A percentile compares a stretch with the other conserved stretches of the same genome.
These are phyloP conservation scores for Micromesistius poutassou DNA, from an alignment of 2,797 vertebrate genomes.

Conservation along the genomic window DNA sequence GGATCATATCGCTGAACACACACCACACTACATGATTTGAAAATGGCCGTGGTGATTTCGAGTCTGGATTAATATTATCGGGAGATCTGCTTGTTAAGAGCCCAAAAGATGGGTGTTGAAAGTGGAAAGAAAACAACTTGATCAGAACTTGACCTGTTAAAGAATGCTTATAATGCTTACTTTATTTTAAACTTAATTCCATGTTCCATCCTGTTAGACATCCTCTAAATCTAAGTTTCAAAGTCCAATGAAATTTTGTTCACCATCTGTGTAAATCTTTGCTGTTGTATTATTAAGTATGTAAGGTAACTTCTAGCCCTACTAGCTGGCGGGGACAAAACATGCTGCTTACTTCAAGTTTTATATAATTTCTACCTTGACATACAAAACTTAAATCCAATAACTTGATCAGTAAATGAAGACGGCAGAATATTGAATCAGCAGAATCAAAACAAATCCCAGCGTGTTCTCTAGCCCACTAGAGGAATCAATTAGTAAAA, in stretches of 20 bases:
- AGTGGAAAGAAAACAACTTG: too few relatives aligned
- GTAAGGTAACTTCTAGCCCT: not conserved
- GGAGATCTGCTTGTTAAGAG: too few relatives aligned
- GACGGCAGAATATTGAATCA: constrained; percentile 38
- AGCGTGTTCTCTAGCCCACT: constrained; percentile 39
- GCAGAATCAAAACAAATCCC: constrained; percentile 49
- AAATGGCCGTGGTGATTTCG: too few relatives aligned
- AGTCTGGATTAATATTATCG: too few relatives aligned
- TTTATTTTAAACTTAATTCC: not conserved
- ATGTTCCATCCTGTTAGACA: not conserved
- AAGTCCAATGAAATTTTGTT: not conserved
- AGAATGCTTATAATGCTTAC: not conserved
- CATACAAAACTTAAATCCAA: constrained; percentile 40
- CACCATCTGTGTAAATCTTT: not conserved
- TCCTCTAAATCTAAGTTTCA: not conserved
- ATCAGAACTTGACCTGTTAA: too few relatives aligned
- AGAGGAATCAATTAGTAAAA: constrained; percentile 21
- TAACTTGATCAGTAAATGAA: constrained; percentile 49
- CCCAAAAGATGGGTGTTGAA: too few relatives aligned
- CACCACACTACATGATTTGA: too few relatives aligned
- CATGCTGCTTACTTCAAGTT: constrained; percentile 11
- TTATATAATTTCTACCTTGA: constrained; percentile 46
- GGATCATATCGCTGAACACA: too few relatives aligned
- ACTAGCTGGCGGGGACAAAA: not conserved
- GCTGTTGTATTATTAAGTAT: not conserved